Evolutionary conservation across 2,113 vertebrate species (phyloP).

Genomic region (Macquaria australasica): DNA sequence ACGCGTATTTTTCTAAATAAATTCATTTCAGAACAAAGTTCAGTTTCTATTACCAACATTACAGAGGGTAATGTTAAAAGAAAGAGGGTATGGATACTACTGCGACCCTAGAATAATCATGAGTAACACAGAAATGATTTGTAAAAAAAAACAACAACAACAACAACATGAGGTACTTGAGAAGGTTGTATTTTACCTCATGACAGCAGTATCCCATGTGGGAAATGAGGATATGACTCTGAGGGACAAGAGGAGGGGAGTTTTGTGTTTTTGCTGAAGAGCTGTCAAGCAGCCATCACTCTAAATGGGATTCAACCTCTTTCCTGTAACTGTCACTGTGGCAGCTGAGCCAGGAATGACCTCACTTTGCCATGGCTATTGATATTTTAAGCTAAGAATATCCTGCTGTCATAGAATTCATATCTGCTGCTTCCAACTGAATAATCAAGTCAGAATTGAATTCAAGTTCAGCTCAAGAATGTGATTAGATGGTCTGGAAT

Average conservation of each 20-base stretch:
- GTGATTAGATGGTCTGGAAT: slow-evolving; percentile 10
- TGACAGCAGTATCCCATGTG: background rate
- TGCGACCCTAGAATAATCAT: background rate
- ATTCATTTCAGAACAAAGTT: background rate
- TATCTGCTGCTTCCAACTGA: slow-evolving; percentile 18
- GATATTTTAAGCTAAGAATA: slow-evolving; percentile 36
- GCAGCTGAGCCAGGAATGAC: slow-evolving; percentile 51
- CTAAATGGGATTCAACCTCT: slow-evolving; percentile 61
- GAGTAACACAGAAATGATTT: background rate
- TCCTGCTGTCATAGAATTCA: slow-evolving; percentile 36
- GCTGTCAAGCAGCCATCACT: slow-evolving; percentile 59
- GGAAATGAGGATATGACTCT: background rate
- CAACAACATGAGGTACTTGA: background rate
- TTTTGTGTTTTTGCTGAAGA: slow-evolving; percentile 41
- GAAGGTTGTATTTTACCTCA: background rate
- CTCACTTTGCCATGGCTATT: slow-evolving; percentile 33
- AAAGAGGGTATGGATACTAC: background rate
- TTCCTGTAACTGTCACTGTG: slow-evolving; percentile 43
- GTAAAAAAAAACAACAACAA: background rate
- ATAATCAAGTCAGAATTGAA: slow-evolving; percentile 13
- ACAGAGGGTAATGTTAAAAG: background rate
- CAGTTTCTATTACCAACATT: background rate
- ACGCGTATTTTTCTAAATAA: background rate
- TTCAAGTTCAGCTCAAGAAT: slow-evolving; percentile 31
- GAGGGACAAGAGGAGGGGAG: background rate